phyloP scores from a whole-genome alignment of 35 echinoderm and acorn worm species.

The Lytechinus variegatus region DNA sequence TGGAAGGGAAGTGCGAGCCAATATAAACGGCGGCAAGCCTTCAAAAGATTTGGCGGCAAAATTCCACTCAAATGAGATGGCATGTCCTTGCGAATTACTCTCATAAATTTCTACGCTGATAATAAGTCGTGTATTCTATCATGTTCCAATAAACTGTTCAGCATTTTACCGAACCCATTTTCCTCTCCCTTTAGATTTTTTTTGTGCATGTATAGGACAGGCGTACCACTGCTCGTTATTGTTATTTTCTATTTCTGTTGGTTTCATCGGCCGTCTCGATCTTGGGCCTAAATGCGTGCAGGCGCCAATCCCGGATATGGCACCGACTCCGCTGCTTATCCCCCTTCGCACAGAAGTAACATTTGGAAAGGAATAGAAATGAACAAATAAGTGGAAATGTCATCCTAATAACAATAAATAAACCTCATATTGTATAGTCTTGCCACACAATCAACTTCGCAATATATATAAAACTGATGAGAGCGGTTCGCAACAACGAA shows the following conservation, averaged over 20 bases:
- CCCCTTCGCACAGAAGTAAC: neutral
- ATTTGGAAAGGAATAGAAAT: neutral
- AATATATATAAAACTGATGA: neutral
- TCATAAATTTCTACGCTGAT: slow-evolving; percentile 35
- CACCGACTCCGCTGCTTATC: neutral
- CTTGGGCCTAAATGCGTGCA: neutral
- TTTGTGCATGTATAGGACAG: neutral
- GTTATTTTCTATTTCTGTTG: neutral
- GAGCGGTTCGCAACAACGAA: neutral
- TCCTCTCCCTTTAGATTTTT: neutral
- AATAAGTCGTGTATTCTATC: slow-evolving; percentile 27
- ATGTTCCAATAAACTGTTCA: slow-evolving; percentile 19
- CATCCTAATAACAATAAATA: slow-evolving; percentile 20
- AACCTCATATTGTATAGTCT: neutral
- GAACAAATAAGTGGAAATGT: slow-evolving; percentile 12
- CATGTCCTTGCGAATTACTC: slow-evolving; percentile 31
- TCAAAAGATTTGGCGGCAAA: slow-evolving; percentile 21
- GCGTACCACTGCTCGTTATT: neutral
- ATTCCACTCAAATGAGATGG: slow-evolving; percentile 29
- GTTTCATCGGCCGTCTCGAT: neutral
- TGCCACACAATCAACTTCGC: neutral
- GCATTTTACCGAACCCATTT: neutral
- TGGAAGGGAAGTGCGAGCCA: neutral
- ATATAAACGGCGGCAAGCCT: neutral
- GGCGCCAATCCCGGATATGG: neutral